A percentile compares a stretch with the other conserved stretches of the same genome.
Evolutionary conservation across 2,888 invertebrate genomes (phyloP).

Genomic region (Callyntrura guangdongensis): DNA sequence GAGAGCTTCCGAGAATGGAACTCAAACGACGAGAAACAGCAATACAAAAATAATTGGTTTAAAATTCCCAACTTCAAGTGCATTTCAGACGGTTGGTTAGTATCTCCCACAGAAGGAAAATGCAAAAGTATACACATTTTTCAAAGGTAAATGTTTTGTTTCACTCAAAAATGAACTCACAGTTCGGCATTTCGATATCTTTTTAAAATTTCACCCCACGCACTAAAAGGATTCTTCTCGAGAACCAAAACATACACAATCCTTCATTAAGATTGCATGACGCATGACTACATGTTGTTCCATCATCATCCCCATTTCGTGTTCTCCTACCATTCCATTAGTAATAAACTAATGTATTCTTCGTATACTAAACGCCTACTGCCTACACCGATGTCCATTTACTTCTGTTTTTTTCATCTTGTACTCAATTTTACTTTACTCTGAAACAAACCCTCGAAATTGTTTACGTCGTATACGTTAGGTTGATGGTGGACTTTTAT

Average conservation of each 20-base stretch:
- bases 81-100: neutral
- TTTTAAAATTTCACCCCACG: neutral
- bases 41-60: too few relatives aligned
- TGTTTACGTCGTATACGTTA: neutral
- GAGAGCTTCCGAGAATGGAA: too few relatives aligned
- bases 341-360: constrained; percentile 11
- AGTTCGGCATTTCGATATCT: too few relatives aligned
- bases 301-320: constrained; percentile 18
- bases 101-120: neutral
- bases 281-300: neutral
- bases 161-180: too few relatives aligned
- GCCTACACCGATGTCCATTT: constrained; percentile 32
- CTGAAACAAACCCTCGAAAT: neutral
- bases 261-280: constrained; percentile 3
- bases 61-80: neutral
- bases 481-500: constrained; percentile 1
- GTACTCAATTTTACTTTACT: constrained; percentile 21
- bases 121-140: neutral
- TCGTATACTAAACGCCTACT: constrained; percentile 4
- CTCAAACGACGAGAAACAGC: too few relatives aligned
- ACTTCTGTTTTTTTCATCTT: constrained; percentile 19
- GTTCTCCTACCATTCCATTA: constrained; percentile 29
- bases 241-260: neutral
- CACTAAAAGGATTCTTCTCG: too few relatives aligned
- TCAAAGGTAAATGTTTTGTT: too few relatives aligned